Percentiles rank a stretch among this genome's conserved stretches.
Conservation (phyloP, 2,797 vertebrate genomes). For the Sebastiscus tertius region DNA sequence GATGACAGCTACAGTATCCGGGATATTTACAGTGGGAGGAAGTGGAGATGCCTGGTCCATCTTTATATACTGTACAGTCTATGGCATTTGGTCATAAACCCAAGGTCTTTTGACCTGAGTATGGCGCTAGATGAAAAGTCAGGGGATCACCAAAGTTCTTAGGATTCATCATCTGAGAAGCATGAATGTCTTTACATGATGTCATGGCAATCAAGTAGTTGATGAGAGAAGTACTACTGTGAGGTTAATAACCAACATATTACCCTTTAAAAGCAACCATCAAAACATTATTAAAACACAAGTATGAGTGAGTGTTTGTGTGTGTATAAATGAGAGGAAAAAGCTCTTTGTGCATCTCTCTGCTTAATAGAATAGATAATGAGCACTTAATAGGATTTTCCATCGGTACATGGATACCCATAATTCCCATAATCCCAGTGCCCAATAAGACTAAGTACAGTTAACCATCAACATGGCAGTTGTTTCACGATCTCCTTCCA, state of each 20-base stretch:
- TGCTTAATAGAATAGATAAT: conserved; percentile 55
- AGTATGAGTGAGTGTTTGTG: not conserved
- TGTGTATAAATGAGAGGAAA: conserved; percentile 6
- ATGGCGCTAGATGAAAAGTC: not conserved
- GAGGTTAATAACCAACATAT: not conserved
- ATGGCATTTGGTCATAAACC: not conserved
- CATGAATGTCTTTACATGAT: not conserved
- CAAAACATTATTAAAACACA: conserved; percentile 1
- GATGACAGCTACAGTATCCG: too few species aligned
- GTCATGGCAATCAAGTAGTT: not conserved
- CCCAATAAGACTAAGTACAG: conserved; percentile 57
- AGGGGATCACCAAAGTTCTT: not conserved
- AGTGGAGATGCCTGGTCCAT: too few species aligned
- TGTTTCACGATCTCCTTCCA: conserved; percentile 39
- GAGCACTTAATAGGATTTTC: conserved; percentile 56
- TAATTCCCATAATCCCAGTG: conserved; percentile 50
- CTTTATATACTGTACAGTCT: too few species aligned
- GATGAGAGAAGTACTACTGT: not conserved
- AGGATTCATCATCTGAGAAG: not conserved
- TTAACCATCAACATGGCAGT: conserved; percentile 54
- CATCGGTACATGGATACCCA: conserved; percentile 37
- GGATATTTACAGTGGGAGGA: too few species aligned
- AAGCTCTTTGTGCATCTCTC: conserved; percentile 40
- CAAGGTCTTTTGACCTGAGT: not conserved
- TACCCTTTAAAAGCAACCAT: not conserved